A percentile compares a stretch with the other conserved stretches of the same genome.
Evolutionary conservation across 2,797 vertebrate genomes (phyloP).

Genomic region (Pitangus sulphuratus): DNA sequence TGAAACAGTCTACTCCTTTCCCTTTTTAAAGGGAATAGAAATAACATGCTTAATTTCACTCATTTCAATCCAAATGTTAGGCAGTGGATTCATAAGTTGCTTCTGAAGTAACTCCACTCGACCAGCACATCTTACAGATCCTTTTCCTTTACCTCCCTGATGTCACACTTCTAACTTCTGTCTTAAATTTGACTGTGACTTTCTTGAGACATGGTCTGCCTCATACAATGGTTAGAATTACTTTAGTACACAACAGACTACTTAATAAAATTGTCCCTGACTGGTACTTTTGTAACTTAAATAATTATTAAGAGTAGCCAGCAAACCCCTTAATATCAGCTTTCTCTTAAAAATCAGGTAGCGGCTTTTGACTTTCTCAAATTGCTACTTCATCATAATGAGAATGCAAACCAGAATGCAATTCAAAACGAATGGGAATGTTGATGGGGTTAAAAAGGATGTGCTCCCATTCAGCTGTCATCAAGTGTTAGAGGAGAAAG

Average conservation of each 20-base stretch:
- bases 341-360: neutral
- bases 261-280: neutral
- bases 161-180: neutral
- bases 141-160: neutral
- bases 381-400: neutral
- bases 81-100: neutral
- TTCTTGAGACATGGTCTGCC: neutral
- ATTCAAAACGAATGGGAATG: neutral
- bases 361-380: neutral
- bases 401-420: neutral
- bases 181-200: neutral
- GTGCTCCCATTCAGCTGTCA: neutral
- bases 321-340: neutral
- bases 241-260: neutral
- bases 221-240: neutral
- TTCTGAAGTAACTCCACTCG: neutral
- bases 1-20: neutral
- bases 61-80: neutral
- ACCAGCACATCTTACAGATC: neutral
- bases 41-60: neutral
- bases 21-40: neutral
- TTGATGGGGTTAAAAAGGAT: neutral
- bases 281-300: neutral
- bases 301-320: neutral
- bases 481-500: conserved; percentile 1